Conservation (phyloP, 2,113 vertebrate genomes). For the Thunnus maccoyii region DNA sequence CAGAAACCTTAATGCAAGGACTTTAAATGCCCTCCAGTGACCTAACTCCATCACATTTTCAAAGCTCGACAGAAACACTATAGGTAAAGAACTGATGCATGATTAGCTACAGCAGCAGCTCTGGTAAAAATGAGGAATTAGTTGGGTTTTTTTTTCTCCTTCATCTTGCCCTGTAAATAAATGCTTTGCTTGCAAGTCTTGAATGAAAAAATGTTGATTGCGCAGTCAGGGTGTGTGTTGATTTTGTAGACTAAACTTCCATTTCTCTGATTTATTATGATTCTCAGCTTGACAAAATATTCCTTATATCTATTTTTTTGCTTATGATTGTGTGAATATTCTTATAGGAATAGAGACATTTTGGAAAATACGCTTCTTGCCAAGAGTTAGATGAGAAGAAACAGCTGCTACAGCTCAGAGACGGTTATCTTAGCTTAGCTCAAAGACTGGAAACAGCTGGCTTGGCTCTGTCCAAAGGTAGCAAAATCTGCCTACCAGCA, state of each 20-base stretch:
- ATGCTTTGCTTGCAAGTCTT: slow-evolving; percentile 27
- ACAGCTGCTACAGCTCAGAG: too few relatives aligned
- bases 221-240: background rate
- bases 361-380: background rate
- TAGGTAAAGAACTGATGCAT: slow-evolving; percentile 20
- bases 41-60: slow-evolving; percentile 50
- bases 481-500: background rate
- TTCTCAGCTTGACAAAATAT: background rate
- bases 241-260: background rate
- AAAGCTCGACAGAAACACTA: slow-evolving; percentile 39
- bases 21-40: slow-evolving; percentile 27
- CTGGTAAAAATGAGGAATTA: slow-evolving; percentile 42
- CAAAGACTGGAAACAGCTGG: background rate
- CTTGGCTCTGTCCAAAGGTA: background rate
- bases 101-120: slow-evolving; percentile 45
- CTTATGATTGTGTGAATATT: slow-evolving; percentile 2
- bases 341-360: background rate
- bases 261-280: background rate
- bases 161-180: slow-evolving; percentile 21
- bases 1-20: slow-evolving; percentile 11
- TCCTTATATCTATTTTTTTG: background rate
- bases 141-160: background rate
- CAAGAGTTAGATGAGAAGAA: background rate
- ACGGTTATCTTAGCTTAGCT: too few relatives aligned
- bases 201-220: slow-evolving; percentile 17